These are phyloP conservation scores for Lumbricus terrestris DNA, from an alignment of 2,888 invertebrate species.

Conservation along the genomic window DNA sequence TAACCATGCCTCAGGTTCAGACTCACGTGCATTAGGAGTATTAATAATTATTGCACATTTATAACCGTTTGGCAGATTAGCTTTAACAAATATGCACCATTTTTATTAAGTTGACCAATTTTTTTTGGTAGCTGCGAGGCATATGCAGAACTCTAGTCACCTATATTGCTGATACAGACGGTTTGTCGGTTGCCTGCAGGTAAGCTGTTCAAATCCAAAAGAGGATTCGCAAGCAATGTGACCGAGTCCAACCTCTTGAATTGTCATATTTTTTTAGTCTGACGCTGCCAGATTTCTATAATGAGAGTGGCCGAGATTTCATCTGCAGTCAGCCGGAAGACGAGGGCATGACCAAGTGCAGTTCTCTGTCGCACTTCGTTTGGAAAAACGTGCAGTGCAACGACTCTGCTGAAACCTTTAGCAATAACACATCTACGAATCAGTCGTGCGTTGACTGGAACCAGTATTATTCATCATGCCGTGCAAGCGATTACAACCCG, in stretches of 20 bases:
- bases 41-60: background rate
- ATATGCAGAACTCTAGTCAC: background rate
- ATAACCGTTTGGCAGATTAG: background rate
- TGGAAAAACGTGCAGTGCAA: slow-evolving; percentile 80
- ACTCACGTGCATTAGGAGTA: no score
- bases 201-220: background rate
- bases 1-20: no score
- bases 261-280: background rate
- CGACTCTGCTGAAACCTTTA: slow-evolving; percentile 68
- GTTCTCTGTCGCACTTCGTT: slow-evolving; percentile 60
- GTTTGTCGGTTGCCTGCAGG: background rate
- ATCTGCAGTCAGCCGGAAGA: slow-evolving; percentile 91
- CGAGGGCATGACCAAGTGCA: slow-evolving; percentile 81
- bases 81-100: background rate
- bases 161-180: background rate
- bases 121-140: background rate
- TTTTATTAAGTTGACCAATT: background rate
- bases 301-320: slow-evolving; percentile 69
- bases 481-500: slow-evolving; percentile 88
- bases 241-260: background rate
- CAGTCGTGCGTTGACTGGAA: slow-evolving; percentile 95
- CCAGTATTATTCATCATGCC: slow-evolving; percentile 93
- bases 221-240: background rate
- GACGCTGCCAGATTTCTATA: slow-evolving; percentile 9
- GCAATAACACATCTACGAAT: slow-evolving; percentile 64